Conservation (phyloP, 2,113 vertebrate genomes). For the Melozone crissalis region DNA sequence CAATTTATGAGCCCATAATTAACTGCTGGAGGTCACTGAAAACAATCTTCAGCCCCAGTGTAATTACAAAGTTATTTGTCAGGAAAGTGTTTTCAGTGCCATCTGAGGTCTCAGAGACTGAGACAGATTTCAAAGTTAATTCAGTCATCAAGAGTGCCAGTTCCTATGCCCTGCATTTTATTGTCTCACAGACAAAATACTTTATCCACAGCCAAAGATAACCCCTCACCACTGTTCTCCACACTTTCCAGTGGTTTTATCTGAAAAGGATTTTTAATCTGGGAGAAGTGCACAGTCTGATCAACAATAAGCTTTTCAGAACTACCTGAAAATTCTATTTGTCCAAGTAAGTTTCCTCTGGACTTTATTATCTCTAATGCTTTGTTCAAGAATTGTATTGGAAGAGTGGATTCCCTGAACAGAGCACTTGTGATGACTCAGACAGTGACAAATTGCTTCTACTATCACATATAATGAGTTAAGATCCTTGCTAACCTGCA, state of each 20-base stretch:
- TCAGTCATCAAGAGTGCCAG: not conserved
- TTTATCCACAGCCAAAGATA: not conserved
- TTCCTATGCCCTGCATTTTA: not conserved
- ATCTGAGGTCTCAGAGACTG: not conserved
- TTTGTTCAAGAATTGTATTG: not conserved
- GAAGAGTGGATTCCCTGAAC: not conserved
- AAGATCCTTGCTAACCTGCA: not conserved
- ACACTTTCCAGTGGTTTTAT: not conserved
- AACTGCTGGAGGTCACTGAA: not conserved
- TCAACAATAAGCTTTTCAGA: not conserved
- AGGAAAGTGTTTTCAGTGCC: not conserved
- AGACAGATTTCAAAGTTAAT: not conserved
- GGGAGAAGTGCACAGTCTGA: not conserved
- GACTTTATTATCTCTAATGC: not conserved
- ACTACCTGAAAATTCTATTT: not conserved
- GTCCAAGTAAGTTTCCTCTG: not conserved
- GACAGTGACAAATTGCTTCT: not conserved
- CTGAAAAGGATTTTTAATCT: not conserved
- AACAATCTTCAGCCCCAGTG: not conserved
- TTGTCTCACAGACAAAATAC: not conserved
- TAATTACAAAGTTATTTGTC: not conserved
- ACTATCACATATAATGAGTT: not conserved
- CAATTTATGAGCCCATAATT: not conserved
- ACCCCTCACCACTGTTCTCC: not conserved
- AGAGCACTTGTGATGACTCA: not conserved